Conservation (phyloP, 2,888 invertebrate species). For the Acleris laterana region DNA sequence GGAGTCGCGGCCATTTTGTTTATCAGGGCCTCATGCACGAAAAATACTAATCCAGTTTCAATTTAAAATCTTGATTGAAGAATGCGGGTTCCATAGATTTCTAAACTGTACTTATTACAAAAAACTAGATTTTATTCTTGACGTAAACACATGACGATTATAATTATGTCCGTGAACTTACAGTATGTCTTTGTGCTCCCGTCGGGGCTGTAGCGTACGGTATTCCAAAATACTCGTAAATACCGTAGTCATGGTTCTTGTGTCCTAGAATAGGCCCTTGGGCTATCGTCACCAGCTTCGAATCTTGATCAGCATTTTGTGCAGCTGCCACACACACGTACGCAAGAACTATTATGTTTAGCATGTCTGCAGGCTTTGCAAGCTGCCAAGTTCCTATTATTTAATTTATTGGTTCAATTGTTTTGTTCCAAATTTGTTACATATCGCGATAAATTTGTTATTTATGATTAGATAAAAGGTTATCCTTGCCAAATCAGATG, state of each 20-base stretch:
- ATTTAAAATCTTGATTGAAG: no score
- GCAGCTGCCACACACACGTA: neutral
- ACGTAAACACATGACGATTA: no score
- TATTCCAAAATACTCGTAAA: constrained; percentile 17
- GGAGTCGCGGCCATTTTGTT: no score
- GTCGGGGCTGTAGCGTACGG: neutral
- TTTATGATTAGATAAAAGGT: no score
- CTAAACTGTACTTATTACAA: neutral
- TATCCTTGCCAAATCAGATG: no score
- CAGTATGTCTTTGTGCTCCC: constrained; percentile 3
- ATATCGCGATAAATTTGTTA: no score
- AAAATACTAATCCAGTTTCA: no score
- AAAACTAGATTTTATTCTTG: no score
- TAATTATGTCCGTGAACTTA: neutral
- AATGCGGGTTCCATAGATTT: no score
- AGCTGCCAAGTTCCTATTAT: neutral
- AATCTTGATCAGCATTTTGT: constrained; percentile 6
- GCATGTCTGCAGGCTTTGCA: neutral
- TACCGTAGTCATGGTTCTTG: constrained; percentile 2
- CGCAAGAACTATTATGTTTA: neutral
- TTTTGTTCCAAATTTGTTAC: no score
- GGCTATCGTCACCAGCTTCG: constrained; percentile 9
- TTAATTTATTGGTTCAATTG: no score
- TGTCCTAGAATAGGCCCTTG: constrained; percentile 15
- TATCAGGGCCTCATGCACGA: no score